These are phyloP conservation scores for Climacteris rufus DNA, from an alignment of 2,113 vertebrate genomes.

Conservation along the genomic window DNA sequence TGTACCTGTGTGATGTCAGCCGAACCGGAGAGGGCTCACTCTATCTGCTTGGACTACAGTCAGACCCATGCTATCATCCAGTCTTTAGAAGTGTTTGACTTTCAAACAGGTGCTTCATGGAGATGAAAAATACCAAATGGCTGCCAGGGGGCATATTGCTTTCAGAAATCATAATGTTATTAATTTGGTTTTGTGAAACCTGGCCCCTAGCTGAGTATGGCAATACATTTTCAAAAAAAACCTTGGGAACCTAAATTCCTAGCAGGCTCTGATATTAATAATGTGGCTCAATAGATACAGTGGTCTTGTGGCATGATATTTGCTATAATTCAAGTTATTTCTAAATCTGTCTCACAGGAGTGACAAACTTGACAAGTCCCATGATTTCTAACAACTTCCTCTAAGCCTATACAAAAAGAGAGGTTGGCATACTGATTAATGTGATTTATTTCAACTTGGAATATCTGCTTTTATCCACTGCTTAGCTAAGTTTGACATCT, in stretches of 20 bases:
- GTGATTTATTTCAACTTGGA: background rate
- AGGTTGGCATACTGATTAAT: background rate
- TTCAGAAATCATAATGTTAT: background rate
- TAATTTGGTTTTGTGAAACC: background rate
- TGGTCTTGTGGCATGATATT: background rate
- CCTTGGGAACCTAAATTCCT: background rate
- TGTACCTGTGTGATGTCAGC: too few relatives aligned
- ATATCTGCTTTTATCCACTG: background rate
- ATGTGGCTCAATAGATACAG: background rate
- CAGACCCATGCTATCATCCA: background rate
- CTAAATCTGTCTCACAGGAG: background rate
- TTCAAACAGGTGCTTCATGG: background rate
- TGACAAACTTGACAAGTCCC: background rate
- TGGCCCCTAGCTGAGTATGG: background rate
- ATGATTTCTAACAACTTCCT: background rate
- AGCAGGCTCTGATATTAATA: background rate
- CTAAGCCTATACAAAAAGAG: background rate
- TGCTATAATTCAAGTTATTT: background rate
- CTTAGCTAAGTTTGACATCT: background rate
- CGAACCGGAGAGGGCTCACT: background rate
- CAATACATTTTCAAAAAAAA: background rate
- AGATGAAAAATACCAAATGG: background rate
- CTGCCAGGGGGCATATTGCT: background rate
- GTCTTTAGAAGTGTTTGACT: background rate
- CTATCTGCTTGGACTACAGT: background rate